Conservation (phyloP, 1,140 invertebrate genomes). For the Akabosia matsudoensis region DNA sequence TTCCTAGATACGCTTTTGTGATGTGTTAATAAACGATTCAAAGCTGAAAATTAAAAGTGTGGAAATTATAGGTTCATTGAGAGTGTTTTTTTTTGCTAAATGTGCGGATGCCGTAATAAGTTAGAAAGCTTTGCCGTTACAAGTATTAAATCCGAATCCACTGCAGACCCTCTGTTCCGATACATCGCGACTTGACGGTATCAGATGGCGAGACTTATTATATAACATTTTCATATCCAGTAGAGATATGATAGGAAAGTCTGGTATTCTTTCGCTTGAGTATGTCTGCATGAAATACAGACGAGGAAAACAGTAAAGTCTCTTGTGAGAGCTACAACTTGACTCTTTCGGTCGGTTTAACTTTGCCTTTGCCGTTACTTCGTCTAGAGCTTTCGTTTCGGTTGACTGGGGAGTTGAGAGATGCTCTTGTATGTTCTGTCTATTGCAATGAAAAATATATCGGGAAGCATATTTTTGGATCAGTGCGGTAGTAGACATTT, state of each 20-base stretch:
- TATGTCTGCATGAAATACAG: background rate
- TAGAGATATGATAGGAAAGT: background rate
- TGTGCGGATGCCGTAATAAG: background rate
- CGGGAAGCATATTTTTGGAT: no score
- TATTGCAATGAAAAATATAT: no score
- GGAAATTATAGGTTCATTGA: background rate
- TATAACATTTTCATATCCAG: background rate
- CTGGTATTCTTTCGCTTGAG: background rate
- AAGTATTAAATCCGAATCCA: no score
- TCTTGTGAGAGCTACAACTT: constrained; percentile 11
- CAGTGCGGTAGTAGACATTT: no score
- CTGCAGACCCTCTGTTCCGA: background rate
- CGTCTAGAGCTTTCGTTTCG: constrained; percentile 7
- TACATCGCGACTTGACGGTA: no score
- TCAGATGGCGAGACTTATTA: background rate
- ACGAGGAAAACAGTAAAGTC: background rate
- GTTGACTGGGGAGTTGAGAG: constrained; percentile 21
- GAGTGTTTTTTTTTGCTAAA: background rate
- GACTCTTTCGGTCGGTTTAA: constrained; percentile 24
- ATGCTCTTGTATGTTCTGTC: background rate
- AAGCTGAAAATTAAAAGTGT: background rate
- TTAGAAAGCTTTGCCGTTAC: background rate
- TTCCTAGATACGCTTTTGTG: background rate
- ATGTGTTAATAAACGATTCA: background rate
- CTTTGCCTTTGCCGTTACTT: background rate